These are phyloP conservation scores for Arenicola marina DNA, from an alignment of 2,888 invertebrate genomes.

Conservation along the genomic window DNA sequence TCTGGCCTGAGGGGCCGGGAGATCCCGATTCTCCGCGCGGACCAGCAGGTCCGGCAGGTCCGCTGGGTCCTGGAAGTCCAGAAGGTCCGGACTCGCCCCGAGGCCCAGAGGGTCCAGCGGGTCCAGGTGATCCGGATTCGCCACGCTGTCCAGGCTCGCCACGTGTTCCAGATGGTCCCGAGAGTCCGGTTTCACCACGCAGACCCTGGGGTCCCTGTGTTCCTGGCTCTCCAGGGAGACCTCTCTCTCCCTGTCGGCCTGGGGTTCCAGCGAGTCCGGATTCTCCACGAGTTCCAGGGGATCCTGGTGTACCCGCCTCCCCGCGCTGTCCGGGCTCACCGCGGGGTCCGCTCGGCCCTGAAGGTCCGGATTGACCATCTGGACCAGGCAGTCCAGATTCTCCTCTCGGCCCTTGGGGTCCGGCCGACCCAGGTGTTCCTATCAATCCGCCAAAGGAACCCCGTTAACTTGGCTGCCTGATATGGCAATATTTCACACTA, in stretches of 20 bases:
- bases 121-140: conserved; percentile 65
- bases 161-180: conserved; percentile 56
- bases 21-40: conserved; percentile 72
- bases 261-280: conserved; percentile 16
- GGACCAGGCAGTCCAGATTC: conserved; percentile 19
- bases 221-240: conserved; percentile 18
- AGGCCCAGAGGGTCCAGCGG: conserved; percentile 64
- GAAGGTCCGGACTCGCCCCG: conserved; percentile 36
- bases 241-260: conserved; percentile 17
- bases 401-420: conserved; percentile 12
- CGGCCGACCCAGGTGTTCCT: conserved; percentile 16
- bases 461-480: no score
- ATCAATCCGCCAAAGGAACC: no score
- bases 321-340: no score
- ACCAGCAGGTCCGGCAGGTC: conserved; percentile 55
- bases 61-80: conserved; percentile 8
- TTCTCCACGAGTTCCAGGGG: conserved; percentile 20
- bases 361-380: conserved; percentile 6
- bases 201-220: conserved; percentile 63
- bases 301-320: neutral
- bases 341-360: conserved; percentile 16
- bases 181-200: conserved; percentile 64
- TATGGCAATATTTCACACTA: no score
- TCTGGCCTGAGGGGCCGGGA: conserved; percentile 57
- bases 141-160: conserved; percentile 9